Percentiles rank a stretch among this genome's conserved stretches.
Evolutionary conservation across 2,113 vertebrate genomes (phyloP).

Genomic region (Colaptes auratus): DNA sequence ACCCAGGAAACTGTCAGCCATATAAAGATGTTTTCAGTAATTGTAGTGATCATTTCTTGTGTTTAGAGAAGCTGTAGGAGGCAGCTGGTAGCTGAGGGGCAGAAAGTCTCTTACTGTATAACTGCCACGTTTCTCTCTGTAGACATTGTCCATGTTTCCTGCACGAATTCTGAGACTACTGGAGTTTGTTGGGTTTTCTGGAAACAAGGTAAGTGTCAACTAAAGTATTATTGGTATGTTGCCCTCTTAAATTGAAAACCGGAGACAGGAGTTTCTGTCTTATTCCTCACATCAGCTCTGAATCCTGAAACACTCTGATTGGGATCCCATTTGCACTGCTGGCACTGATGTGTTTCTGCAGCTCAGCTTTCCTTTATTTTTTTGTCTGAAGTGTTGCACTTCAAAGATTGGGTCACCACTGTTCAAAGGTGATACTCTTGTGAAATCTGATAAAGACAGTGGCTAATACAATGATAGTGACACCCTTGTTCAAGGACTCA

Average conservation of each 20-base stretch:
- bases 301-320: not conserved
- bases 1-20: not conserved
- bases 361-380: not conserved
- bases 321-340: not conserved
- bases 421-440: not conserved
- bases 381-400: not conserved
- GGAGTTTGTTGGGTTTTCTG: conserved; percentile 97
- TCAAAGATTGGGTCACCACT: not conserved
- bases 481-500: no score
- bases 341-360: not conserved
- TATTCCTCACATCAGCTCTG: not conserved
- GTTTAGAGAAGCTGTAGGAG: not conserved
- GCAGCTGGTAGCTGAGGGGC: not conserved
- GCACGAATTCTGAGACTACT: conserved; percentile 90
- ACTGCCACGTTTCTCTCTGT: not conserved
- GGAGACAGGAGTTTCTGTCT: not conserved
- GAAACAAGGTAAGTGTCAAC: conserved; percentile 87
- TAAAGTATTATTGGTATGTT: not conserved
- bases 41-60: not conserved
- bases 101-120: not conserved
- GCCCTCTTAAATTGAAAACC: not conserved
- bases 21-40: not conserved
- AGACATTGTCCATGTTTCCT: conserved; percentile 97
- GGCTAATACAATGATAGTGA: not conserved
- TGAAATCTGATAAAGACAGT: not conserved